A percentile compares a stretch with the other conserved stretches of the same genome.
Conservation (phyloP, 2,797 vertebrate species). For the Taenioides sp. region DNA sequence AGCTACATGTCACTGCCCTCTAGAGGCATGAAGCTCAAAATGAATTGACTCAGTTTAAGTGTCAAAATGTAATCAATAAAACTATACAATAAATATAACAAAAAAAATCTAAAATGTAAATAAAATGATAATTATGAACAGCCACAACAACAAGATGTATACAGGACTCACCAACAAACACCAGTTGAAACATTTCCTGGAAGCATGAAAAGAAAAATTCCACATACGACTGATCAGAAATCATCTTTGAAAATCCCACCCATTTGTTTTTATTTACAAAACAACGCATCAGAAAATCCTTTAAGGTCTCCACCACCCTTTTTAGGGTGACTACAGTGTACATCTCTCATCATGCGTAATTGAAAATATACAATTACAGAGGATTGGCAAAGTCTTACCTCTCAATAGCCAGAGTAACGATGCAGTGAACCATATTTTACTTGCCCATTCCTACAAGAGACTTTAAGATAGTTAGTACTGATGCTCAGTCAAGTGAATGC, state of each 20-base stretch:
- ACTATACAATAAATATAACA: background rate
- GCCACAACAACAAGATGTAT: background rate
- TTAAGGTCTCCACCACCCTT: slow-evolving; percentile 52
- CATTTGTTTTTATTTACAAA: background rate
- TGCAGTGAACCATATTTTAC: slow-evolving; percentile 5
- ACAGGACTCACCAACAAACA: background rate
- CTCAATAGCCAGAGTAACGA: slow-evolving; percentile 11
- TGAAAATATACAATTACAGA: background rate
- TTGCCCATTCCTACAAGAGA: slow-evolving; percentile 36
- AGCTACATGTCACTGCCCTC: slow-evolving; percentile 57
- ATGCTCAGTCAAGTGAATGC: background rate
- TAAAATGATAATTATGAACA: background rate
- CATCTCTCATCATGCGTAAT: slow-evolving; percentile 43
- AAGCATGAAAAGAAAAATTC: background rate
- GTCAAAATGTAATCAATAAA: background rate
- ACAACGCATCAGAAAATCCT: slow-evolving; percentile 54
- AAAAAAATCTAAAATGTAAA: too few species aligned
- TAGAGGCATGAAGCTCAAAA: slow-evolving; percentile 37
- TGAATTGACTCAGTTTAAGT: background rate
- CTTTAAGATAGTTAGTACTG: background rate
- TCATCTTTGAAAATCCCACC: background rate
- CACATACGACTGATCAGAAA: background rate
- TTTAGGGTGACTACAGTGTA: slow-evolving; percentile 38
- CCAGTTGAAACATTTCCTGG: background rate
- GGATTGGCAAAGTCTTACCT: slow-evolving; percentile 26